phyloP scores from a whole-genome alignment of 2,113 vertebrate genomes.

The Okapia johnstoni region DNA sequence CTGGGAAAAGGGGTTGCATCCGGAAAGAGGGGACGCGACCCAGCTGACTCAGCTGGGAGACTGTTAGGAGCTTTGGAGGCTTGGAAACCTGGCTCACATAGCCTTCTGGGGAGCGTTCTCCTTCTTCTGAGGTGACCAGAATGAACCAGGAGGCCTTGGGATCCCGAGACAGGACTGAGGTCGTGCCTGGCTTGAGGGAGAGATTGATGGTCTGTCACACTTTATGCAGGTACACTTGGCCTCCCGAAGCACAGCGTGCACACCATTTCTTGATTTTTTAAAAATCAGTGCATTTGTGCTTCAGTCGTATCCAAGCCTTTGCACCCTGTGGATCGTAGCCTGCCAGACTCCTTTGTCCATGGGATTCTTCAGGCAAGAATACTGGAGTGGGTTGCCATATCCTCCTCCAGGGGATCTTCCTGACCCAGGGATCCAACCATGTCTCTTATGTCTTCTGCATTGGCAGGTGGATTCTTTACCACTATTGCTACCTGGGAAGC shows the following conservation, averaged over 20 bases:
- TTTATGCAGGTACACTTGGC: rapidly evolving
- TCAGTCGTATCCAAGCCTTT: background rate
- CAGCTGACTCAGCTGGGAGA: rapidly evolving
- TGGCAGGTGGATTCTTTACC: background rate
- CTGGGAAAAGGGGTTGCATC: background rate
- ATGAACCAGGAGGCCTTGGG: background rate
- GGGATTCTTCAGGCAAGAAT: background rate
- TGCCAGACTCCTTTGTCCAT: background rate
- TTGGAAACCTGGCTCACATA: background rate
- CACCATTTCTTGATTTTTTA: background rate
- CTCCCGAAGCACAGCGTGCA: rapidly evolving
- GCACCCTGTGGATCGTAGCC: background rate
- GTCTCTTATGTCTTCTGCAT: background rate
- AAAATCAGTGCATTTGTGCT: background rate
- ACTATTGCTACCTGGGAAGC: background rate
- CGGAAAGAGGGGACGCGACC: background rate
- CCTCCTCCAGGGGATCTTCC: background rate
- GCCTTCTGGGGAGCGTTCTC: rapidly evolving
- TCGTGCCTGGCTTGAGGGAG: background rate
- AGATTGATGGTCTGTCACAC: background rate
- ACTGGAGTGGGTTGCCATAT: background rate
- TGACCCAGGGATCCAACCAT: background rate
- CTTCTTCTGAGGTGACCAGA: background rate
- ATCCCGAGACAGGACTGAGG: background rate
- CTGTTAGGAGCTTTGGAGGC: rapidly evolving